Evolutionary conservation across 2,888 invertebrate genomes (phyloP).

Genomic region (Hypomecis punctinalis): DNA sequence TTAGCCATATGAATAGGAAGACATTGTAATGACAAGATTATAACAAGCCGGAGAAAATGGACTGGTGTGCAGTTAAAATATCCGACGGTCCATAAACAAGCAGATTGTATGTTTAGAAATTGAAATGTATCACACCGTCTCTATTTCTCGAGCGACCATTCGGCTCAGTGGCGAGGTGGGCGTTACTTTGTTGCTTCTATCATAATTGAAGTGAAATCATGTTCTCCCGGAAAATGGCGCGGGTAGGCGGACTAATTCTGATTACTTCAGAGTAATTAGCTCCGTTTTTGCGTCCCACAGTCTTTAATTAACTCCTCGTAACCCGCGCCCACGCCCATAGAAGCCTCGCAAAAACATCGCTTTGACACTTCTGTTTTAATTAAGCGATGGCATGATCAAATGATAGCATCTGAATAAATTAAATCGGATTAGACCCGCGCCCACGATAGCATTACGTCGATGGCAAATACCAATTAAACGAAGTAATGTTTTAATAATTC

Average conservation of each 20-base stretch:
- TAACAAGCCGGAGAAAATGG: too few species aligned
- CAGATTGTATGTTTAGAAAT: slow-evolving; percentile 6
- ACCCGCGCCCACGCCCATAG: slow-evolving; percentile 27
- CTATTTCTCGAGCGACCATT: neutral
- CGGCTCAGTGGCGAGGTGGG: neutral
- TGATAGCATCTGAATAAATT: slow-evolving; percentile 37
- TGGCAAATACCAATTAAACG: slow-evolving; percentile 11
- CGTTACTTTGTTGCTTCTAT: slow-evolving; percentile 8
- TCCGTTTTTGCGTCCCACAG: slow-evolving; percentile 25
- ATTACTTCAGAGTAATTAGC: slow-evolving; percentile 21
- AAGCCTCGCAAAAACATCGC: slow-evolving; percentile 30
- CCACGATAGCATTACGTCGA: slow-evolving; percentile 19
- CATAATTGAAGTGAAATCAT: slow-evolving; percentile 23
- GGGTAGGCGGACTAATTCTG: slow-evolving; percentile 18
- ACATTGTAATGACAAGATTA: too few species aligned
- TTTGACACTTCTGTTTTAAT: slow-evolving; percentile 39
- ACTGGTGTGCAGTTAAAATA: too few species aligned
- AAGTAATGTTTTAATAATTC: slow-evolving; percentile 21
- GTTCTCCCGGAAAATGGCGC: slow-evolving; percentile 11
- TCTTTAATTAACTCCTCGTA: slow-evolving; percentile 32
- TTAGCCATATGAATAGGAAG: too few species aligned
- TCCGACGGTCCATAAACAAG: neutral
- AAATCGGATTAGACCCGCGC: slow-evolving; percentile 33
- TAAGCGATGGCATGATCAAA: slow-evolving; percentile 35
- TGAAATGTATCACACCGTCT: slow-evolving; percentile 6